phyloP scores from a whole-genome alignment of 2,797 vertebrate species.

The Sarcoramphus papa region DNA sequence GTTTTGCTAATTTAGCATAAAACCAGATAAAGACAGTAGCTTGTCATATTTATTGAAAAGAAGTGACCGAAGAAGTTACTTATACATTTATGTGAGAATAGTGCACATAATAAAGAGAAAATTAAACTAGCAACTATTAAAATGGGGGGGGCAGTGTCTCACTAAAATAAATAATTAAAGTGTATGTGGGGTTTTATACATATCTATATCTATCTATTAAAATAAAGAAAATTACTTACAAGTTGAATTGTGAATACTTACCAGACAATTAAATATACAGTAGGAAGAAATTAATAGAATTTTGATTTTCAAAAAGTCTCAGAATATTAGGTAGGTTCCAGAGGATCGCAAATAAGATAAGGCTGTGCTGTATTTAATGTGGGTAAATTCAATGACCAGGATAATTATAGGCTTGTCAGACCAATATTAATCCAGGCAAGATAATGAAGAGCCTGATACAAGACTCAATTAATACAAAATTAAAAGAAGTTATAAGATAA shows the following conservation, averaged over 20 bases:
- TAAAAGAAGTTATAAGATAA: not conserved
- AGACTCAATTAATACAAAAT: not conserved
- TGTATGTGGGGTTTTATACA: not conserved
- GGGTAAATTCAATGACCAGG: not conserved
- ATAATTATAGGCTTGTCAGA: constrained; percentile 16
- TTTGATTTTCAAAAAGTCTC: constrained; percentile 38
- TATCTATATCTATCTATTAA: not conserved
- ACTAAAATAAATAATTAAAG: not conserved
- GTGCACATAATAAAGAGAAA: not conserved
- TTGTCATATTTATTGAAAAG: not conserved
- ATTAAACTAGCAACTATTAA: not conserved
- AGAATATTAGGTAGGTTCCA: not conserved
- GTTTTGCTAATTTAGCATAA: not conserved
- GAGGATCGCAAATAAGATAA: not conserved
- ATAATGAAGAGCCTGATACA: not conserved
- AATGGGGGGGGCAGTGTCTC: not conserved
- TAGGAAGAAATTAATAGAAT: constrained; percentile 24
- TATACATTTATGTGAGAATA: not conserved
- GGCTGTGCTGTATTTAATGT: not conserved
- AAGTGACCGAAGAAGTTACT: not conserved
- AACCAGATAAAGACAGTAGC: not conserved
- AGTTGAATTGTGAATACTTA: constrained; percentile 23
- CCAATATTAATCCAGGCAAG: not conserved
- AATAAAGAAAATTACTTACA: constrained; percentile 25
- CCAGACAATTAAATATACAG: constrained; percentile 3